These are phyloP conservation scores for Gari tellinella DNA, from an alignment of 2,888 invertebrate genomes.

Conservation along the genomic window DNA sequence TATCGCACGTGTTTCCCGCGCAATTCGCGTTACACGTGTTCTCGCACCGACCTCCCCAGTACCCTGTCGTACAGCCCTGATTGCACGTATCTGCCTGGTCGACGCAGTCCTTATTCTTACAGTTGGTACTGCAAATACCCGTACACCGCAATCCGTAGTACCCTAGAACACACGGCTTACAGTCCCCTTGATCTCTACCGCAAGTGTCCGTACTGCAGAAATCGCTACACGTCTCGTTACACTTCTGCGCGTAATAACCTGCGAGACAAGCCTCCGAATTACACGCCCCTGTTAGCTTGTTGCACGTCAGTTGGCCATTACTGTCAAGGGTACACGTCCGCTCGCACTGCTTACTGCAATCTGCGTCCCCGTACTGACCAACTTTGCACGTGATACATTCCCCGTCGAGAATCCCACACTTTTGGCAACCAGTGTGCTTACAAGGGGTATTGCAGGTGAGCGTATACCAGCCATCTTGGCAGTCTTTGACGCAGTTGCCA, in stretches of 20 bases:
- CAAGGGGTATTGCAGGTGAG: constrained; percentile 22
- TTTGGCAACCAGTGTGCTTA: constrained; percentile 22
- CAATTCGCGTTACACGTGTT: constrained; percentile 34
- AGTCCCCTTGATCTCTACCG: constrained; percentile 31
- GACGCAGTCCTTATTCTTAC: constrained; percentile 44
- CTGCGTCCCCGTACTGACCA: constrained; percentile 18
- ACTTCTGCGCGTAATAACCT: constrained; percentile 21
- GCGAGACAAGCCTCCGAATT: constrained; percentile 21
- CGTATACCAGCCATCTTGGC: constrained; percentile 38
- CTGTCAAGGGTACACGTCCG: constrained; percentile 11
- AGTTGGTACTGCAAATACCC: constrained; percentile 29
- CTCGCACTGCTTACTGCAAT: constrained; percentile 29
- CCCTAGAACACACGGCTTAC: constrained; percentile 35
- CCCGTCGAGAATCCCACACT: constrained; percentile 30
- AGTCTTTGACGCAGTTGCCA: constrained; percentile 37
- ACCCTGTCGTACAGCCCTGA: constrained; percentile 28
- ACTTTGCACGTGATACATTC: constrained; percentile 39
- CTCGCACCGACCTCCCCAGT: constrained; percentile 24
- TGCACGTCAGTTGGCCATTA: constrained; percentile 25
- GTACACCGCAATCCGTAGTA: constrained; percentile 36
- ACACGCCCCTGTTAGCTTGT: constrained; percentile 38
- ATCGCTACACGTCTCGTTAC: constrained; percentile 29
- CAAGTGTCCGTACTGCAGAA: constrained; percentile 25
- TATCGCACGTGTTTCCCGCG: constrained; percentile 24
- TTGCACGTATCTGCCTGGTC: constrained; percentile 18